phyloP scores from a whole-genome alignment of 2,113 vertebrate species.

The Gopherus evgoodei region DNA sequence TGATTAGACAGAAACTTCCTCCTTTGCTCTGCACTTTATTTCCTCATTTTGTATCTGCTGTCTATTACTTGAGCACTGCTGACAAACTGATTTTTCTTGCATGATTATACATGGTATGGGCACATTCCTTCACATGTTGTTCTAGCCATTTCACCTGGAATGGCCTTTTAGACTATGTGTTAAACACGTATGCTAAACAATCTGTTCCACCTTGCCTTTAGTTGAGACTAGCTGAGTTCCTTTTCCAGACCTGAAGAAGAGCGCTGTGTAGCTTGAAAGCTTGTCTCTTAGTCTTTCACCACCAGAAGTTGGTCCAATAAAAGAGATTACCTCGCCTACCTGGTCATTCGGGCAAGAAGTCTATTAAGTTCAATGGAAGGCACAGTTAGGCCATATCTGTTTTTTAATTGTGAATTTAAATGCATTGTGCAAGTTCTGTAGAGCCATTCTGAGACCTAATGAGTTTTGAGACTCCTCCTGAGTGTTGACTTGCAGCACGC shows the following conservation, averaged over 20 bases:
- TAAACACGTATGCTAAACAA: neutral
- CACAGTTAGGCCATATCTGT: constrained; percentile 40
- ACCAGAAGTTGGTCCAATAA: neutral
- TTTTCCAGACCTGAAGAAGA: neutral
- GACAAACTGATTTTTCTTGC: neutral
- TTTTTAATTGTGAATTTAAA: constrained; percentile 4
- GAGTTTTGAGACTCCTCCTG: neutral
- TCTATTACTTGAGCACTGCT: constrained; percentile 17
- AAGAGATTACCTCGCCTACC: neutral
- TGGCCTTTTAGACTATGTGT: neutral
- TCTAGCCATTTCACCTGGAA: neutral
- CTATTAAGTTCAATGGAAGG: constrained; percentile 46
- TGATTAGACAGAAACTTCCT: constrained; percentile 34
- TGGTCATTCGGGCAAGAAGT: neutral
- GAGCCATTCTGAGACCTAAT: neutral
- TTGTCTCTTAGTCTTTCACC: too few relatives aligned
- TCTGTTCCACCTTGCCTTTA: neutral
- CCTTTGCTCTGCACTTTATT: constrained; percentile 25
- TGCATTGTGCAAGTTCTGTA: neutral
- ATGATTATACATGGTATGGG: constrained; percentile 18
- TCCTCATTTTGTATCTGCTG: constrained; percentile 37
- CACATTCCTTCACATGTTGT: neutral
- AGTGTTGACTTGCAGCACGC: neutral
- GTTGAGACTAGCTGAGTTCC: neutral
- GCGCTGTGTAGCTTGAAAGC: neutral